phyloP scores from a whole-genome alignment of 1,140 invertebrate species.

The Ips nitidus region DNA sequence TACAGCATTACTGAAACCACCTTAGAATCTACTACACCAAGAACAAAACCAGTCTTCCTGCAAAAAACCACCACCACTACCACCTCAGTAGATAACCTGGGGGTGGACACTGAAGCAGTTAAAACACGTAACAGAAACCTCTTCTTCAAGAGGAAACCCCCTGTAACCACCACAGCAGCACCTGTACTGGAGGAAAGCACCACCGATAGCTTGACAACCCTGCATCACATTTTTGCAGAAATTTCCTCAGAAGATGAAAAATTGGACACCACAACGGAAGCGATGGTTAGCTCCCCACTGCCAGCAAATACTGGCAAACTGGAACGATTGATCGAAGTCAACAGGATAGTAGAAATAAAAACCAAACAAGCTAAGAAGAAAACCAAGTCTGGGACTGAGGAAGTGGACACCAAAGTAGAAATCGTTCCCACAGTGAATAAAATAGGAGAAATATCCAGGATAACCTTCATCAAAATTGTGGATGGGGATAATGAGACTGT shows the following conservation, averaged over 20 bases:
- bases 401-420: slow-evolving; percentile 57
- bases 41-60: not conserved
- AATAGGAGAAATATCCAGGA: slow-evolving; percentile 66
- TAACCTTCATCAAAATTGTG: slow-evolving; percentile 65
- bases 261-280: slow-evolving; percentile 30
- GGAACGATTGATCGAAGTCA: slow-evolving; percentile 65
- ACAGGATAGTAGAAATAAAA: slow-evolving; percentile 65
- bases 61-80: not conserved
- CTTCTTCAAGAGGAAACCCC: slow-evolving; percentile 52
- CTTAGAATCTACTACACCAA: not conserved
- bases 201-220: slow-evolving; percentile 52
- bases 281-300: slow-evolving; percentile 6
- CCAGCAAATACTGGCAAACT: slow-evolving; percentile 38
- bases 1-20: not conserved
- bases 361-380: slow-evolving; percentile 58
- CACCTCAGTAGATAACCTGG: slow-evolving; percentile 20
- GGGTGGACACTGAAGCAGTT: slow-evolving; percentile 40
- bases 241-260: slow-evolving; percentile 35
- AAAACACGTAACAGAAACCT: slow-evolving; percentile 55
- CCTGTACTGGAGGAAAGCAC: slow-evolving; percentile 42
- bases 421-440: slow-evolving; percentile 61
- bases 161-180: slow-evolving; percentile 16
- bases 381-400: slow-evolving; percentile 56
- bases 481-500: slow-evolving; percentile 46
- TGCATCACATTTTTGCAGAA: slow-evolving; percentile 57